Conservation (phyloP, 2,888 invertebrate species). For the Parasteatoda lunata region DNA sequence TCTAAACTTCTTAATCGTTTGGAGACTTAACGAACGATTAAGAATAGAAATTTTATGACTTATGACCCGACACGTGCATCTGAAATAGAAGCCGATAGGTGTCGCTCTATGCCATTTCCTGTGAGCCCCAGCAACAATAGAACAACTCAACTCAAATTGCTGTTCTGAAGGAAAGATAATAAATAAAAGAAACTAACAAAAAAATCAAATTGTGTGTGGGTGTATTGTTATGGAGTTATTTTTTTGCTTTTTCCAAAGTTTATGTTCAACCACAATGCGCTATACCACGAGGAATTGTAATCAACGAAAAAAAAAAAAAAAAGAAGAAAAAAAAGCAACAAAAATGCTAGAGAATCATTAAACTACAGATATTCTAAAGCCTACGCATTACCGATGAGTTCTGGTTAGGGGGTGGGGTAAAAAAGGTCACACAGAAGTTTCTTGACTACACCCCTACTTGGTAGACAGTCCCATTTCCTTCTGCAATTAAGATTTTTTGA, state of each 20-base stretch:
- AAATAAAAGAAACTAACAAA: background rate
- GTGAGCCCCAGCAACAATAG: slow-evolving; percentile 20
- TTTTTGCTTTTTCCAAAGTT: slow-evolving; percentile 30
- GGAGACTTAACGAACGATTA: slow-evolving; percentile 36
- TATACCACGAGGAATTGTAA: slow-evolving; percentile 53
- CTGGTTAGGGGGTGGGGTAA: slow-evolving; percentile 13
- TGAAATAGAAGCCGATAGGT: slow-evolving; percentile 64
- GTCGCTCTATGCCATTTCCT: slow-evolving; percentile 52
- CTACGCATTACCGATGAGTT: slow-evolving; percentile 61
- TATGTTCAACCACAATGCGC: slow-evolving; percentile 42
- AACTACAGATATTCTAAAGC: slow-evolving; percentile 36
- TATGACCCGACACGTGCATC: slow-evolving; percentile 57
- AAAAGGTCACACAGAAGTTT: slow-evolving; percentile 65
- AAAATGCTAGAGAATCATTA: slow-evolving; percentile 36
- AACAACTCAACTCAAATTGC: slow-evolving; percentile 48
- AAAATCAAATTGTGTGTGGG: slow-evolving; percentile 41
- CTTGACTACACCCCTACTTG: slow-evolving; percentile 58
- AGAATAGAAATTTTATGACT: slow-evolving; percentile 47
- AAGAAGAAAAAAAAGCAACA: slow-evolving; percentile 14
- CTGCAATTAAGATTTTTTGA: slow-evolving; percentile 56
- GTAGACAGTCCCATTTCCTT: slow-evolving; percentile 64
- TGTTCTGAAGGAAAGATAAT: background rate
- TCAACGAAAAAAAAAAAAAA: slow-evolving; percentile 37
- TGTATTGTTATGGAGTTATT: slow-evolving; percentile 56
- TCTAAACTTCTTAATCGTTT: background rate